These are phyloP conservation scores for Pholis gunnellus DNA, from an alignment of 2,113 vertebrate species.

Conservation along the genomic window DNA sequence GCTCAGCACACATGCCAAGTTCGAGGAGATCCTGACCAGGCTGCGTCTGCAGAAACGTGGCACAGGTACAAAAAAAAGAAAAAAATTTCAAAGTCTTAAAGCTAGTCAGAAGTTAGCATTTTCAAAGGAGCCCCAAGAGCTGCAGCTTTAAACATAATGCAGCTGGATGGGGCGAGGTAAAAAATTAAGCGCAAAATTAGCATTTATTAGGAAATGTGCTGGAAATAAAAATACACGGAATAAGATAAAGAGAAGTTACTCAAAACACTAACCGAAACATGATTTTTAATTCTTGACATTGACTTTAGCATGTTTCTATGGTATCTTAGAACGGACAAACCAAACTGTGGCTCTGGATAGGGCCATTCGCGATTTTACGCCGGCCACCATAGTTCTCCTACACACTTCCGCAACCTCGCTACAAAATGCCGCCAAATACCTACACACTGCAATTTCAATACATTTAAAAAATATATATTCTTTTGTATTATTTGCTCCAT, in stretches of 20 bases:
- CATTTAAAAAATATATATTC: background rate
- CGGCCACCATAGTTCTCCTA: background rate
- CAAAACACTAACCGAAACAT: background rate
- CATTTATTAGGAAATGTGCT: background rate
- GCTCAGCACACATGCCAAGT: slow-evolving; percentile 94
- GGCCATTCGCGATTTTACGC: background rate
- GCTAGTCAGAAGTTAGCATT: background rate
- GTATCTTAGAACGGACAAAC: no score
- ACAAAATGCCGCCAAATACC: no score
- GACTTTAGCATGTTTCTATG: no score
- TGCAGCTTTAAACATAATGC: background rate
- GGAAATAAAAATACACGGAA: background rate
- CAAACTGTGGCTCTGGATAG: background rate
- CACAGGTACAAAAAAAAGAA: slow-evolving; percentile 84
- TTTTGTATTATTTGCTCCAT: background rate
- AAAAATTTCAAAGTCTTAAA: no score
- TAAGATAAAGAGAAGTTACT: background rate
- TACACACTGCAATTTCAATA: background rate
- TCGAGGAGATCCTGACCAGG: slow-evolving; percentile 92
- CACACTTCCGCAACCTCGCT: no score
- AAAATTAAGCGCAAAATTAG: background rate
- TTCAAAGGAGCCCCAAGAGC: background rate
- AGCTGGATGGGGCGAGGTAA: background rate
- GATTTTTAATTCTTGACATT: no score
- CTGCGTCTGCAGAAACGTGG: slow-evolving; percentile 97